A percentile compares a stretch with the other conserved stretches of the same genome.
These are phyloP conservation scores for Enteromius unitaeniatus DNA, from an alignment of 2,797 vertebrate genomes.

Conservation along the genomic window DNA sequence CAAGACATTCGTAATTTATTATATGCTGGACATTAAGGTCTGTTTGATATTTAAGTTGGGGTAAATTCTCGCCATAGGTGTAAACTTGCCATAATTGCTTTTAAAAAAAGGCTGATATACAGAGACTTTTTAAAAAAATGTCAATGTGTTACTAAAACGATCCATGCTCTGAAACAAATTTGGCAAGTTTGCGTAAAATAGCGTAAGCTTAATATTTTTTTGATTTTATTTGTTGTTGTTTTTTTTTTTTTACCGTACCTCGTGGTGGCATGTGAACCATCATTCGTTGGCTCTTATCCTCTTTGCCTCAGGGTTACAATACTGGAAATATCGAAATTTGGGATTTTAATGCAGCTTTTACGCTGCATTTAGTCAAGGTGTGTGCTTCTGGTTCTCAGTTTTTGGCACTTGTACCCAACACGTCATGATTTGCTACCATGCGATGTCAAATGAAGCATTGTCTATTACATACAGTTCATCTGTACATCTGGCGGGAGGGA, in stretches of 20 bases:
- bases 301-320: slow-evolving; percentile 68
- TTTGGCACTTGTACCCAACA: slow-evolving; percentile 76
- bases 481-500: slow-evolving; percentile 58
- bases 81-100: slow-evolving; percentile 72
- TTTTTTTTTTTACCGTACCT: slow-evolving; percentile 64
- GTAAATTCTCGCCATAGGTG: slow-evolving; percentile 65
- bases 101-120: slow-evolving; percentile 65
- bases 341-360: slow-evolving; percentile 72
- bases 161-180: slow-evolving; percentile 72
- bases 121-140: slow-evolving; percentile 44
- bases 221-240: too few relatives aligned
- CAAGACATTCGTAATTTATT: slow-evolving; percentile 25
- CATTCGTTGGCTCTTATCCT: slow-evolving; percentile 62
- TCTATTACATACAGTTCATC: slow-evolving; percentile 83
- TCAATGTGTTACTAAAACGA: slow-evolving; percentile 69
- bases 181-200: slow-evolving; percentile 46
- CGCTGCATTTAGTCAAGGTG: slow-evolving; percentile 70
- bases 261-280: slow-evolving; percentile 63
- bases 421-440: slow-evolving; percentile 84
- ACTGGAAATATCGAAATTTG: slow-evolving; percentile 70
- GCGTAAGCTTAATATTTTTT: slow-evolving; percentile 71
- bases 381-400: slow-evolving; percentile 64
- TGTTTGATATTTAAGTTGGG: slow-evolving; percentile 66
- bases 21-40: slow-evolving; percentile 33
- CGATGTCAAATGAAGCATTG: slow-evolving; percentile 84